A percentile compares a stretch with the other conserved stretches of the same genome.
Evolutionary conservation across 1,140 invertebrate genomes (phyloP).

Genomic region (Bombus balteatus): DNA sequence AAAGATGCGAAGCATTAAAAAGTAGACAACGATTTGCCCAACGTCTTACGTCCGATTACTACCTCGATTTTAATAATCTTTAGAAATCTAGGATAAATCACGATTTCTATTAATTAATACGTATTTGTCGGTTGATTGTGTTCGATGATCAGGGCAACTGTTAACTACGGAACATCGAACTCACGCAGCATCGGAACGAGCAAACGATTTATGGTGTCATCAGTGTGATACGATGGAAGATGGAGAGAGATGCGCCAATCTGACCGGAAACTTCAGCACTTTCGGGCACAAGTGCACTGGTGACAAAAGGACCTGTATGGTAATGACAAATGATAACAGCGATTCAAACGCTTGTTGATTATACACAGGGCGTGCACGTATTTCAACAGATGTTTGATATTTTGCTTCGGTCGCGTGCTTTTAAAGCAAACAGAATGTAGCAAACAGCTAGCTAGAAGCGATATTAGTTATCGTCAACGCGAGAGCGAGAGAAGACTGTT

Average conservation of each 20-base stretch:
- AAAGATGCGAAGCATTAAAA: too few species aligned
- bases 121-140: neutral
- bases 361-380: neutral
- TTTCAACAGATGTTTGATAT: neutral
- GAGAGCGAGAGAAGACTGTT: neutral
- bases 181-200: constrained; percentile 87
- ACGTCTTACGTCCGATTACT: too few species aligned
- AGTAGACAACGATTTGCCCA: too few species aligned
- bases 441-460: neutral
- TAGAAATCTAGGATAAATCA: neutral
- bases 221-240: constrained; percentile 89
- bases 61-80: too few species aligned
- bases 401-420: neutral
- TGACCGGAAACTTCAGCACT: constrained; percentile 84
- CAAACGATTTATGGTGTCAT: constrained; percentile 91
- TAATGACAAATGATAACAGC: constrained; percentile 75
- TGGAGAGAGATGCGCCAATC: constrained; percentile 87
- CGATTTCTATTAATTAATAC: neutral
- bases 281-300: constrained; percentile 89
- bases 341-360: constrained; percentile 15
- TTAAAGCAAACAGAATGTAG: neutral
- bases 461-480: neutral
- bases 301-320: constrained; percentile 90
- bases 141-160: constrained; percentile 75
- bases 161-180: constrained; percentile 88